phyloP scores from a whole-genome alignment of 2,888 invertebrate species.

The Nemotelus nigrinus region DNA sequence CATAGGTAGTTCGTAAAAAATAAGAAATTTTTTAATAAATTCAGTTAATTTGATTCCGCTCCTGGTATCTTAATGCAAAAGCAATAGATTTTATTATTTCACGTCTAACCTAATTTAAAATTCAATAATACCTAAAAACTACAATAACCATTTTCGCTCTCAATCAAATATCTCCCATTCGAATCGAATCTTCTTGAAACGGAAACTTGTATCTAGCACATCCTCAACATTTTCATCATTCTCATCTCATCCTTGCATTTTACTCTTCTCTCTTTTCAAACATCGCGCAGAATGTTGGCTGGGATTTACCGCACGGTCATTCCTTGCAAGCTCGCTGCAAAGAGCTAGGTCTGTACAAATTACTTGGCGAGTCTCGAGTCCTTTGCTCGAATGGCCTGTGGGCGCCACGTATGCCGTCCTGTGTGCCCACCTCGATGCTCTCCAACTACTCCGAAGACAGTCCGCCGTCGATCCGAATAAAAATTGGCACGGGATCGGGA shows the following conservation, averaged over 20 bases:
- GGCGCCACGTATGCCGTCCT: conserved; percentile 80
- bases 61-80: no score
- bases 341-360: conserved; percentile 84
- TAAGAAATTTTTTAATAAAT: no score
- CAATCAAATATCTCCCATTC: no score
- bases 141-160: no score
- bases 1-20: no score
- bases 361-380: conserved; percentile 79
- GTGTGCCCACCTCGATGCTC: conserved; percentile 85
- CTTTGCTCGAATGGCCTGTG: conserved; percentile 85
- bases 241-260: not conserved
- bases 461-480: conserved; percentile 82
- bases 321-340: conserved; percentile 80
- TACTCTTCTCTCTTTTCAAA: not conserved
- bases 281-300: conserved; percentile 67
- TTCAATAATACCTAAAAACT: no score
- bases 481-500: conserved; percentile 81
- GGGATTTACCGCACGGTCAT: conserved; percentile 81
- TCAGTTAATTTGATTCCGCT: no score
- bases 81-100: no score
- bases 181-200: not conserved
- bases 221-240: conserved; percentile 1
- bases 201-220: conserved; percentile 4
- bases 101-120: no score
- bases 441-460: conserved; percentile 89